A percentile compares a stretch with the other conserved stretches of the same genome.
phyloP scores from a whole-genome alignment of 1,140 invertebrate species.

The Diuraphis noxia region DNA sequence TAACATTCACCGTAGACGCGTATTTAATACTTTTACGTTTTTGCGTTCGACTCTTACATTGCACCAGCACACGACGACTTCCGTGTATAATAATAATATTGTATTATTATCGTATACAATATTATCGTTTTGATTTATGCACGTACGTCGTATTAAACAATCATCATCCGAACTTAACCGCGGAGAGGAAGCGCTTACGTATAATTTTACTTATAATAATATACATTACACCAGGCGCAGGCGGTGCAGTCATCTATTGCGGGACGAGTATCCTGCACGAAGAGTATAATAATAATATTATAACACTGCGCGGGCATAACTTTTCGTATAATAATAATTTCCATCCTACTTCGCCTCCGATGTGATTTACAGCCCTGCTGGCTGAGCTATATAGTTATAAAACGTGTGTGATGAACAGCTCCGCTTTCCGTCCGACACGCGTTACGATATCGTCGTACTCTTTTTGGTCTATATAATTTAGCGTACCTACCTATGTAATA shows the following conservation, averaged over 20 bases:
- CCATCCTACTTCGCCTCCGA: background rate
- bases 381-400: background rate
- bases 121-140: background rate
- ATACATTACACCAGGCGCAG: background rate
- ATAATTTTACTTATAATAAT: background rate
- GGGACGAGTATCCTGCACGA: background rate
- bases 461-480: background rate
- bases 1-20: background rate
- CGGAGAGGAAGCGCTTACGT: background rate
- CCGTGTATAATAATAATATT: too few relatives aligned
- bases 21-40: background rate
- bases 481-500: too few relatives aligned
- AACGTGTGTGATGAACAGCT: too few relatives aligned
- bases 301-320: background rate
- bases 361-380: background rate
- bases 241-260: too few relatives aligned
- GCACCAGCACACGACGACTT: background rate
- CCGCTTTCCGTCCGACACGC: too few relatives aligned
- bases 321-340: background rate
- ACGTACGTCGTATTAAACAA: background rate
- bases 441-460: background rate
- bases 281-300: background rate
- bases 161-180: background rate
- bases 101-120: too few relatives aligned
- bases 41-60: too few relatives aligned